Conservation (phyloP, 2,113 vertebrate genomes). For the Clarias gariepinus region DNA sequence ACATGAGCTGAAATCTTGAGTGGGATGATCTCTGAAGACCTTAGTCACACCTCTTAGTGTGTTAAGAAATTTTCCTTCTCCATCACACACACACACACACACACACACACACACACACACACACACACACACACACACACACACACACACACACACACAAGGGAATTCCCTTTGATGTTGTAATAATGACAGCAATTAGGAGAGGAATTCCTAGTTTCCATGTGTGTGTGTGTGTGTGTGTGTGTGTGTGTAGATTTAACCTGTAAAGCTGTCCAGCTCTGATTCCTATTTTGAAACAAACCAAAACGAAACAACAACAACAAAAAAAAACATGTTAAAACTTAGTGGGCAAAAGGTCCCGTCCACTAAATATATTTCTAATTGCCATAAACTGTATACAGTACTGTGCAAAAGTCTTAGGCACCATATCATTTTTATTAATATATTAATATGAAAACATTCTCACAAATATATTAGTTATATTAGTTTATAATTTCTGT, state of each 20-base stretch:
- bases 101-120: constrained; percentile 10
- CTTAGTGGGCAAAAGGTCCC: too few species aligned
- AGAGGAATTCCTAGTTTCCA: not conserved
- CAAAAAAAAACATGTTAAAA: too few species aligned
- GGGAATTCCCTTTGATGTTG: constrained; percentile 38
- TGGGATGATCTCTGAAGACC: constrained; percentile 6
- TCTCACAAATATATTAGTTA: too few species aligned
- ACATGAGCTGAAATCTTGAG: constrained; percentile 14
- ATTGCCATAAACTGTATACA: not conserved
- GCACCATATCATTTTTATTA: too few species aligned
- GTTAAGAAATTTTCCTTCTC: not conserved
- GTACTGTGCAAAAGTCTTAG: too few species aligned
- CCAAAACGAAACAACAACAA: too few species aligned
- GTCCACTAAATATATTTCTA: too few species aligned
- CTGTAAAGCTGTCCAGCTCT: too few species aligned
- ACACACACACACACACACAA: not conserved
- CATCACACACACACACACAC: not conserved
- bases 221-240: not conserved
- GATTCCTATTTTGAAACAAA: too few species aligned
- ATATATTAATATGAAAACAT: too few species aligned
- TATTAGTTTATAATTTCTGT: too few species aligned
- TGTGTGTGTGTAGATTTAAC: not conserved
- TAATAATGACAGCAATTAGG: constrained; percentile 32
- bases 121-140: constrained; percentile 25
- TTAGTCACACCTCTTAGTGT: not conserved